Evolutionary conservation across 2,113 vertebrate genomes (phyloP).

Genomic region (Peromyscus californicus): DNA sequence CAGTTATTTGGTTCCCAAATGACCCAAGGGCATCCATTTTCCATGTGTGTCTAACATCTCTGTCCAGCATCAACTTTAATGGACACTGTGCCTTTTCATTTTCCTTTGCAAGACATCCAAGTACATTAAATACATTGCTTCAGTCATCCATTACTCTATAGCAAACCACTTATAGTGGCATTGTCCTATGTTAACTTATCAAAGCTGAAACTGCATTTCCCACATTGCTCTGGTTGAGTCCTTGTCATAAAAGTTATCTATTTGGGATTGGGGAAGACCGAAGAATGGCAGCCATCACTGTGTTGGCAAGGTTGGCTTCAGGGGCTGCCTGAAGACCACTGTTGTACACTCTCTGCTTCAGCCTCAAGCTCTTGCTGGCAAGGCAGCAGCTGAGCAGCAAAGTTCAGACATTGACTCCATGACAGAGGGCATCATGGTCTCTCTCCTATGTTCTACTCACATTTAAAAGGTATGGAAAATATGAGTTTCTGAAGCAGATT

Average conservation of each 20-base stretch:
- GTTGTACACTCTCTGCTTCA: not conserved
- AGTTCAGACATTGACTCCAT: not conserved
- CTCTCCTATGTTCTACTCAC: not conserved
- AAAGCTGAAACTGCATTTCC: not conserved
- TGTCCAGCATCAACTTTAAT: not conserved
- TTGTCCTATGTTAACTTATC: not conserved
- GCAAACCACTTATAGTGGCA: not conserved
- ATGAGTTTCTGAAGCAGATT: not conserved
- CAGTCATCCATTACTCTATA: not conserved
- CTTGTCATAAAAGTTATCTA: not conserved
- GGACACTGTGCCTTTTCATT: not conserved
- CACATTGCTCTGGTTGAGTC: not conserved
- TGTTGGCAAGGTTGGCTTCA: not conserved
- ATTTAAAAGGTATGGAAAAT: not conserved
- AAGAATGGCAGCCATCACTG: not conserved
- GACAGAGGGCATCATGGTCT: not conserved
- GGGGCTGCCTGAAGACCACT: not conserved
- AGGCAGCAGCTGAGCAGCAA: not conserved
- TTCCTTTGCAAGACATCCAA: not conserved
- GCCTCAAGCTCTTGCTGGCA: not conserved
- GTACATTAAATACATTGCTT: not conserved
- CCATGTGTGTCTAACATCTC: not conserved
- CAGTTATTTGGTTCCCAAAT: not conserved
- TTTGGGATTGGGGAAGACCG: not conserved
- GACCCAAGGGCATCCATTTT: not conserved